Base-by-base conservation (phyloP, 1,140 invertebrate species). In the Drosophila ananassae region DNA sequence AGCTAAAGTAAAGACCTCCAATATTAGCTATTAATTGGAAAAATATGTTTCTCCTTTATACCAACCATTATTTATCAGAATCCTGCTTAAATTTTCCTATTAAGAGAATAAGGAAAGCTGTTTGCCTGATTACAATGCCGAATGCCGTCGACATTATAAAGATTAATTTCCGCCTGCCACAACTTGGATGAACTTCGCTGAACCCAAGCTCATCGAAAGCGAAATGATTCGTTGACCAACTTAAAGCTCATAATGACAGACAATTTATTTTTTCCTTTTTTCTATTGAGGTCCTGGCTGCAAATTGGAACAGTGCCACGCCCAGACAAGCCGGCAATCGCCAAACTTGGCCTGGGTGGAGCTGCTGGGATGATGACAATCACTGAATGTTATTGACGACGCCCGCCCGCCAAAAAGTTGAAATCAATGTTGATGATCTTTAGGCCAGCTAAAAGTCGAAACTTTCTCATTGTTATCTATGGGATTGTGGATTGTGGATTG, bases 361-460 rank as follows among this genome's bases (percentile, higher is more conserved):
- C 48, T 58, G 59, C 22, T 50, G 68, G 62, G 67, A 55, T 62
- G 57, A 78, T 74, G 63, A 47, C 72, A 57, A 66, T 75, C 56
- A 60, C 47, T 53, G 58, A 67, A 76, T 80, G 68, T 59, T 78
- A 72, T 59, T 79, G 74, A 66, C 56, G 51, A 55, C 50, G 53
- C 63, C 51, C 37, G 41, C 17, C 50, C 53, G 41, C 55, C 46
- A 34, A 66, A 73, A 69, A 60, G 77, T 64, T 68, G 62, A 83
- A 89, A 87, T 83, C 82, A 87, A 87, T 89, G 82, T 89, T 79
- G 82, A 87, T 87, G 72, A 87, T 89, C 79, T 87, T 55, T 66
- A 53, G 63, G 51, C 59, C 61, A 62, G 53, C 56, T 50, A 47
- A 58, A 55, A 81, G 79, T 67, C 68, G 60, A 82, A 81, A 75